Percentiles rank a stretch among this genome's conserved stretches.
These are phyloP conservation scores for Fregetta grallaria DNA, from an alignment of 2,113 vertebrate genomes.

Conservation along the genomic window DNA sequence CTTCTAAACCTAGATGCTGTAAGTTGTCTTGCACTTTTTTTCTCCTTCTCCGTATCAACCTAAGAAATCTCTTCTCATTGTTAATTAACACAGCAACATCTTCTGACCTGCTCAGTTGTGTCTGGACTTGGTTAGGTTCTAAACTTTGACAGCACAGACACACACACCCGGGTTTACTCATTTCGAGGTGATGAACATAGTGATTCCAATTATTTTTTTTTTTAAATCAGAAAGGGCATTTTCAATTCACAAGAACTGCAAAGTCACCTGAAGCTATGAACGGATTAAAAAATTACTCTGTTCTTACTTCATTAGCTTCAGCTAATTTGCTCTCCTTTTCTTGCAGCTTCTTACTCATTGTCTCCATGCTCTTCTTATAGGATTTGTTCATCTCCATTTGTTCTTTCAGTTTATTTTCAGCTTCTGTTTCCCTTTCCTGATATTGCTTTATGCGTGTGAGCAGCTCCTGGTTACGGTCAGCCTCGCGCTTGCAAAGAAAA, in stretches of 20 bases:
- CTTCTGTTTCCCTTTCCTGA: constrained; percentile 81
- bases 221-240: neutral
- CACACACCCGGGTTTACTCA: neutral
- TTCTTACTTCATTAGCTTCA: constrained; percentile 82
- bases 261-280: neutral
- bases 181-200: neutral
- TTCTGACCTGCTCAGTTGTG: neutral
- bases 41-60: neutral
- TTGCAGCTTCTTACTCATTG: constrained; percentile 79
- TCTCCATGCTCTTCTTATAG: constrained; percentile 80
- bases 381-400: constrained; percentile 78
- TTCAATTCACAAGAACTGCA: neutral
- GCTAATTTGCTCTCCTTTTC: constrained; percentile 82
- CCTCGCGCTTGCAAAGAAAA: constrained; percentile 78
- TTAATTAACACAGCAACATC: neutral
- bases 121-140: neutral
- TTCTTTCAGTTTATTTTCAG: constrained; percentile 76
- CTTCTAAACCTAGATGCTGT: neutral
- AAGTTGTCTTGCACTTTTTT: neutral
- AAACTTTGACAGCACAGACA: neutral
- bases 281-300: neutral
- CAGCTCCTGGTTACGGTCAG: constrained; percentile 89
- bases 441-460: constrained; percentile 81
- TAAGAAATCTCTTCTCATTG: neutral
- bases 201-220: neutral